Percentiles rank a stretch among this genome's conserved stretches.
These are phyloP conservation scores for Loris lydekkerianus DNA, from an alignment of 2,797 vertebrate genomes.

Conservation along the genomic window DNA sequence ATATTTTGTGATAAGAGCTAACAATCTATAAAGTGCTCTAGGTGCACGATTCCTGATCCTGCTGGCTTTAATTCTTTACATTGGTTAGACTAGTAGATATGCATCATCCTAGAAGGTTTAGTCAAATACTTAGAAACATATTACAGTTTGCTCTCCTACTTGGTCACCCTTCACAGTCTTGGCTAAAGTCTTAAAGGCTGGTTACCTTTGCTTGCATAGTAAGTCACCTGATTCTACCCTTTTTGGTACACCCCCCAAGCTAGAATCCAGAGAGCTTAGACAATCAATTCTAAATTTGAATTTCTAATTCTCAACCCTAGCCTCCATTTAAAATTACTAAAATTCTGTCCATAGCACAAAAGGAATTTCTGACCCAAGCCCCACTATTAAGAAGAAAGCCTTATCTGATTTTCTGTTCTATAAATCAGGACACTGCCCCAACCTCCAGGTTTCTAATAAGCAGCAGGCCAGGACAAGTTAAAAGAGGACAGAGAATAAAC, in stretches of 20 bases:
- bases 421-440: not conserved
- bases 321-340: not conserved
- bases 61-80: not conserved
- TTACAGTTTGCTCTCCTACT: not conserved
- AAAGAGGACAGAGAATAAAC: not conserved
- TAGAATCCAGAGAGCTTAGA: not conserved
- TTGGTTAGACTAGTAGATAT: not conserved
- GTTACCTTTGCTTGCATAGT: not conserved
- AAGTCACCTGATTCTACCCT: not conserved
- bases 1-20: not conserved
- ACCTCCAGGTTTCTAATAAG: not conserved
- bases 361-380: not conserved
- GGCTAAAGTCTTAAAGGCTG: not conserved
- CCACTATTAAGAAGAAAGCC: not conserved
- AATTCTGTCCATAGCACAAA: not conserved
- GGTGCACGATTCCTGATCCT: not conserved
- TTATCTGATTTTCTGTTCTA: not conserved
- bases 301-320: constrained; percentile 8
- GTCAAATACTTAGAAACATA: not conserved
- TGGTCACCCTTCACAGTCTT: not conserved
- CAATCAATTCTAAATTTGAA: not conserved
- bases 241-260: not conserved
- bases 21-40: not conserved
- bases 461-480: not conserved
- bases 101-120: not conserved